A percentile compares a stretch with the other conserved stretches of the same genome.
These are phyloP conservation scores for Temnothorax longispinosus DNA, from an alignment of 1,140 invertebrate species.

Conservation along the genomic window DNA sequence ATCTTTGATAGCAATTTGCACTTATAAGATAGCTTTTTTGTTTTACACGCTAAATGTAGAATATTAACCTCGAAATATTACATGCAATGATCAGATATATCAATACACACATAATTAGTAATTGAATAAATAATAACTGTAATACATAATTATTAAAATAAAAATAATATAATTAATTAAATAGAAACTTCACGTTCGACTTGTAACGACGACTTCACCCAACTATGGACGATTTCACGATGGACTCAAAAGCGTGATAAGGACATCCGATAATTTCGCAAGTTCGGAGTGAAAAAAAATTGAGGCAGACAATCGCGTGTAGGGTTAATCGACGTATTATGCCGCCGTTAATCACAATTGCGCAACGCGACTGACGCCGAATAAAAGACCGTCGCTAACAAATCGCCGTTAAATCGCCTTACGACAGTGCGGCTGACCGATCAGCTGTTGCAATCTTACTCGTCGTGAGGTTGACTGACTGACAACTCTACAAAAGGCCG, in stretches of 20 bases:
- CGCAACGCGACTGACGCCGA: conserved; percentile 30
- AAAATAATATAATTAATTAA: conserved; percentile 8
- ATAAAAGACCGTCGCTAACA: conserved; percentile 51
- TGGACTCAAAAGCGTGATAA: background rate
- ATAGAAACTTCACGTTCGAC: background rate
- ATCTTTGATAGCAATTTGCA: background rate
- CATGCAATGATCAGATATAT: background rate
- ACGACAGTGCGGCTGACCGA: conserved; percentile 74
- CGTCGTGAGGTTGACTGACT: conserved; percentile 60
- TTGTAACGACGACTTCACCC: background rate
- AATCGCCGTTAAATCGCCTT: conserved; percentile 58
- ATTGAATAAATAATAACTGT: background rate
- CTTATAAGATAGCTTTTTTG: background rate
- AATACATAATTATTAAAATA: background rate
- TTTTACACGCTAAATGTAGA: background rate
- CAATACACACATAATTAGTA: background rate
- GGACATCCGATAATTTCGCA: conserved; percentile 38
- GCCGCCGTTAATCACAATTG: conserved; percentile 51
- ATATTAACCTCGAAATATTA: background rate
- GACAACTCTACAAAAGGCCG: conserved; percentile 78
- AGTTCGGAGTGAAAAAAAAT: background rate
- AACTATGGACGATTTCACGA: background rate
- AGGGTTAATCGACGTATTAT: conserved; percentile 52
- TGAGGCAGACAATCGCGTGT: conserved; percentile 29
- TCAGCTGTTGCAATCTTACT: conserved; percentile 75